phyloP scores from a whole-genome alignment of 2,888 invertebrate genomes.

The Boloria selene region DNA sequence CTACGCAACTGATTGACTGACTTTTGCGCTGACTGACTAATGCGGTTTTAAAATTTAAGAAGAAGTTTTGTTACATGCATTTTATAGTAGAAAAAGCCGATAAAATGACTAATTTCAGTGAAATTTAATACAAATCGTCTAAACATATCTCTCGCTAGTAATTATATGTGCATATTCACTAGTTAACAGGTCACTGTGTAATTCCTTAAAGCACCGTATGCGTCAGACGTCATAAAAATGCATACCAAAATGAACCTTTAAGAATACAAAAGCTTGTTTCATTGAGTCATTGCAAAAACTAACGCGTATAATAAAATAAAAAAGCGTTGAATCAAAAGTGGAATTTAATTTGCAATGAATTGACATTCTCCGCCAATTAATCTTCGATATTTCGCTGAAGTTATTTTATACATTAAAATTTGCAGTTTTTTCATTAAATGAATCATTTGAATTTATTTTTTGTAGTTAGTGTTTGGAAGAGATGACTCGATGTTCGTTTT shows the following conservation, averaged over 20 bases:
- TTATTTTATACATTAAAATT: background rate
- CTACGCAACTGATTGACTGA: no score
- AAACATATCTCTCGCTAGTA: no score
- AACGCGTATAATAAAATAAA: constrained; percentile 10
- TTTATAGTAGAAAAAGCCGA: no score
- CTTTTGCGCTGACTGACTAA: no score
- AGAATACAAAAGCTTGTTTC: constrained; percentile 2
- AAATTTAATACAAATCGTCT: no score
- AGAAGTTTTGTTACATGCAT: no score
- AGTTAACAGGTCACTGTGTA: constrained; percentile 6
- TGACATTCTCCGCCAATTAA: constrained; percentile 31
- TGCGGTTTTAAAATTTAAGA: no score
- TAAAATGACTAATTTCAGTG: no score
- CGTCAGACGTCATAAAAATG: constrained; percentile 2
- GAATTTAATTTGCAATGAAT: constrained; percentile 32
- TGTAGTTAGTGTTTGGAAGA: no score
- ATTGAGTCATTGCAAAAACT: constrained; percentile 15
- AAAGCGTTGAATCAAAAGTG: constrained; percentile 34
- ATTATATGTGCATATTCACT: background rate
- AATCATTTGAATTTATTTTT: constrained; percentile 3
- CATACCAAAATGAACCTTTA: constrained; percentile 4
- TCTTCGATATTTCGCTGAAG: constrained; percentile 16
- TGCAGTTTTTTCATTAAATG: constrained; percentile 3
- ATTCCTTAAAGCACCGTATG: constrained; percentile 1
- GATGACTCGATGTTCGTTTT: background rate